Evolutionary conservation across 2,797 vertebrate species (phyloP).

Genomic region (Gila robusta): DNA sequence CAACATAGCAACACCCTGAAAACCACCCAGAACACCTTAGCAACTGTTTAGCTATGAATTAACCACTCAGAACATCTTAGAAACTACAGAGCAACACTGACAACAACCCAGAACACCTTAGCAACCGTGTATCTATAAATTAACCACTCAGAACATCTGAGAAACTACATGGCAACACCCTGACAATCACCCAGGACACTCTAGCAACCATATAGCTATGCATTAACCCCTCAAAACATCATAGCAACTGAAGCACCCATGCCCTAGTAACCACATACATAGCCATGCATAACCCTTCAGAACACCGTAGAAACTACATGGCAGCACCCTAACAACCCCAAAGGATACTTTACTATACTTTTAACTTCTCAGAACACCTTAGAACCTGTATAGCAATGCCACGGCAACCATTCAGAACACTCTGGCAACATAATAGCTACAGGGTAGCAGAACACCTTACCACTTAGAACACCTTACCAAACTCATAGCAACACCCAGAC

Average conservation of each 20-base stretch:
- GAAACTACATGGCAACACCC: too few species aligned
- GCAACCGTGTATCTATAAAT: background rate
- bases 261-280: background rate
- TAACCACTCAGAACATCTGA: background rate
- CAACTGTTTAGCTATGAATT: background rate
- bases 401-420: background rate
- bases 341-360: background rate
- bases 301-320: background rate
- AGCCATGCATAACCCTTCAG: background rate
- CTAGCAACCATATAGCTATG: too few species aligned
- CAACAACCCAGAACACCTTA: background rate
- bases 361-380: background rate
- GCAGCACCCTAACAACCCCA: too few species aligned
- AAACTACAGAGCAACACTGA: background rate
- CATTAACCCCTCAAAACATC: background rate
- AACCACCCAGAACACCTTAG: background rate
- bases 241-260: background rate
- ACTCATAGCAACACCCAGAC: background rate
- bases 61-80: background rate
- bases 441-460: too few species aligned
- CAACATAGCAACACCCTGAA: too few species aligned
- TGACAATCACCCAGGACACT: too few species aligned
- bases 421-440: background rate
- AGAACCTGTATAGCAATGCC: background rate
- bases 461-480: background rate